Evolutionary conservation across 1,140 invertebrate species (phyloP).

Genomic region (Antheraea pernyi): DNA sequence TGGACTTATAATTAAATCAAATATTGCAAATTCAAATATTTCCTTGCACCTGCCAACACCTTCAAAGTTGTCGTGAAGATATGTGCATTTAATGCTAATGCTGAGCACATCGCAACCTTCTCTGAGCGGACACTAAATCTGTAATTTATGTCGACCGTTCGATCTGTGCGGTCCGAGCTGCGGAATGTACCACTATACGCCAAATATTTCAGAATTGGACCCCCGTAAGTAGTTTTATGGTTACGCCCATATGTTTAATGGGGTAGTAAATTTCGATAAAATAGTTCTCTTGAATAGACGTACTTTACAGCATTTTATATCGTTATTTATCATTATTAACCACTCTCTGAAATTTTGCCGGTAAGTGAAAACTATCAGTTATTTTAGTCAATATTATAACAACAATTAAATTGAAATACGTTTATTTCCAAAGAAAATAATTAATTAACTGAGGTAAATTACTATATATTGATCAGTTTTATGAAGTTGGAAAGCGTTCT

Average conservation of each 20-base stretch:
- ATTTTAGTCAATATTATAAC: background rate
- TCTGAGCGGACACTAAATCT: conserved; percentile 9
- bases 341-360: background rate
- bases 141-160: conserved; percentile 8
- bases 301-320: background rate
- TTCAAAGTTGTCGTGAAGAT: background rate
- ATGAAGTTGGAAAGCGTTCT: too few species aligned
- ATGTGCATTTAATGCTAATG: background rate
- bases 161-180: background rate
- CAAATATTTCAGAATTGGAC: conserved; percentile 9
- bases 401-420: too few species aligned
- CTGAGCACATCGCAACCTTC: background rate
- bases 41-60: background rate
- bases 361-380: background rate
- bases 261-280: conserved; percentile 4
- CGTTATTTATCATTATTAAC: background rate
- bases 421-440: background rate
- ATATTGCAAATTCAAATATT: background rate
- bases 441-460: too few species aligned
- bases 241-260: conserved; percentile 3
- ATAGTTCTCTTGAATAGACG: background rate
- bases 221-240: conserved; percentile 9
- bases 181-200: background rate
- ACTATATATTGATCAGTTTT: too few species aligned
- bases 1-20: too few species aligned